Conservation (phyloP, 2,113 vertebrate species). For the Tragelaphus imberbis region DNA sequence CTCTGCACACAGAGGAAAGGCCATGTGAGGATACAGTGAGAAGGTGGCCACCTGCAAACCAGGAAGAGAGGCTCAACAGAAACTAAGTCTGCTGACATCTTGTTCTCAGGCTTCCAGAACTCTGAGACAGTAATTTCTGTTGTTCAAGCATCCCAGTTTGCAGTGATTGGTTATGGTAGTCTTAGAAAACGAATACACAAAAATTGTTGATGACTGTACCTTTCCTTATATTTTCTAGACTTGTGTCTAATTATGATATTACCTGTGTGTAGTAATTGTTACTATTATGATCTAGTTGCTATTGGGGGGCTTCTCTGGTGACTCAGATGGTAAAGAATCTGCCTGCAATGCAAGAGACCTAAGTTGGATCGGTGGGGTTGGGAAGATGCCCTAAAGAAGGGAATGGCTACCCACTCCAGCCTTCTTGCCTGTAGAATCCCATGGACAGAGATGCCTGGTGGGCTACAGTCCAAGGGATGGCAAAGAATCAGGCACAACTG, state of each 20-base stretch:
- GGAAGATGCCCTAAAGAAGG: neutral
- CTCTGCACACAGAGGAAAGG: neutral
- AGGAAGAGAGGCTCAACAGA: neutral
- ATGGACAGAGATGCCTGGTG: neutral
- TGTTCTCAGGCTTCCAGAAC: neutral
- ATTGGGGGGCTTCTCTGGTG: neutral
- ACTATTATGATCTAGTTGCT: neutral
- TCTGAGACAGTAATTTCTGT: neutral
- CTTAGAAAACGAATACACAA: neutral
- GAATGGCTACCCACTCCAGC: neutral
- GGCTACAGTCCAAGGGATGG: neutral
- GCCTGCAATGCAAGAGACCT: neutral
- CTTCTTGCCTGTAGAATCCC: neutral
- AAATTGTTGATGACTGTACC: neutral
- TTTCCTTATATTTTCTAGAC: neutral
- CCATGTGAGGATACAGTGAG: neutral
- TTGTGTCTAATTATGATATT: neutral
- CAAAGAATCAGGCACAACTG: neutral
- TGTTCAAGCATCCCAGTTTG: neutral
- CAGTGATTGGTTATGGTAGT: neutral
- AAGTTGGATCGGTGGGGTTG: neutral
- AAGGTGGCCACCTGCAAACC: neutral
- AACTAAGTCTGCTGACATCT: neutral
- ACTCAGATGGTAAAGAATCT: neutral
- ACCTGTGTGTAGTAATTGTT: neutral